Conservation (phyloP, 1,140 invertebrate species). For the Lepidurus couesii region DNA sequence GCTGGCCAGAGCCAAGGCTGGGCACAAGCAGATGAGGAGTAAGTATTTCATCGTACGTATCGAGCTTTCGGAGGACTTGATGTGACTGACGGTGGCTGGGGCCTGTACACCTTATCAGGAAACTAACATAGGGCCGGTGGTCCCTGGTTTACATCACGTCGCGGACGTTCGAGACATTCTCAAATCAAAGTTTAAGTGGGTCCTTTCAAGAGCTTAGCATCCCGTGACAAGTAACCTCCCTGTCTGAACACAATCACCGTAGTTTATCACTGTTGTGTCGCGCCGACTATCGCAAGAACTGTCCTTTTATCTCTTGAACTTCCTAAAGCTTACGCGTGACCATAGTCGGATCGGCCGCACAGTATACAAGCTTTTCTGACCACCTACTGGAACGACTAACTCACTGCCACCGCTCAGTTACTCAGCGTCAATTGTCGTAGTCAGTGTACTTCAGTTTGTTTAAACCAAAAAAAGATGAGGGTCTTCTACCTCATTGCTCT, state of each 20-base stretch:
- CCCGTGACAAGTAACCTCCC: not conserved
- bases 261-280: constrained; percentile 1
- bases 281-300: not conserved
- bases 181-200: constrained; percentile 15
- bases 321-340: not conserved
- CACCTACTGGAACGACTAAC: not conserved
- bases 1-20: not conserved
- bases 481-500: not conserved
- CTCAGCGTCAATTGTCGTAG: not conserved
- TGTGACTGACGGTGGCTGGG: not conserved
- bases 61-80: not conserved
- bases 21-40: constrained; percentile 11
- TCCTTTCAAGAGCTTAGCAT: not conserved
- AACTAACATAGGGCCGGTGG: not conserved
- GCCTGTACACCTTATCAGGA: not conserved
- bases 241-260: not conserved
- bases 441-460: not conserved
- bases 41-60: constrained; percentile 2
- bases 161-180: not conserved
- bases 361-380: constrained; percentile 2
- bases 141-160: constrained; percentile 14
- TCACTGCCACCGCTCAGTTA: constrained; percentile 1
- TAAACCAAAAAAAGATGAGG: not conserved
- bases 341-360: not conserved
- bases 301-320: not conserved